Evolutionary conservation across 2,113 vertebrate species (phyloP).

Genomic region (Thunnus thynnus): DNA sequence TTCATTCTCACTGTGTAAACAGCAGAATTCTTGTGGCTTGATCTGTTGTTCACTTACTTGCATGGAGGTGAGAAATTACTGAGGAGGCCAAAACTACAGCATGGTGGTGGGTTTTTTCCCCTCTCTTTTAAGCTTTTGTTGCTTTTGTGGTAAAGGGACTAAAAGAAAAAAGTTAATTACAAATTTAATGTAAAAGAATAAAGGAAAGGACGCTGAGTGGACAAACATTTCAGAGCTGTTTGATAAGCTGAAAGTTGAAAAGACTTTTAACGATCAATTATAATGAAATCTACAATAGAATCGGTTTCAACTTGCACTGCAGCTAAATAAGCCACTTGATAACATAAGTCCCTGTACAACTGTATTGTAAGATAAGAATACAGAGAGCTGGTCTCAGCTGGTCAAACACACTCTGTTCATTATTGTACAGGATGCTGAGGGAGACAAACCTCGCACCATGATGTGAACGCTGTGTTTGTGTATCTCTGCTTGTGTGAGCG

Average conservation of each 20-base stretch:
- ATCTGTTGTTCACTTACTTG: constrained; percentile 58
- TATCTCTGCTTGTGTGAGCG: constrained; percentile 37
- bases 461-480: constrained; percentile 63
- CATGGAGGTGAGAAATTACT: constrained; percentile 54
- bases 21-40: constrained; percentile 48
- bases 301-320: neutral
- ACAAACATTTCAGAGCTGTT: neutral
- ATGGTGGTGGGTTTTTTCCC: neutral
- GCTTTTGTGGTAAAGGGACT: constrained; percentile 3
- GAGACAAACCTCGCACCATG: constrained; percentile 47
- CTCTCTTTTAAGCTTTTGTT: constrained; percentile 18
- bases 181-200: constrained; percentile 31
- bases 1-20: constrained; percentile 71
- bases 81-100: constrained; percentile 1
- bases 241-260: neutral
- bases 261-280: neutral
- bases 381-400: constrained; percentile 20
- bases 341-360: neutral
- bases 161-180: neutral
- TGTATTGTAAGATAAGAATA: constrained; percentile 15
- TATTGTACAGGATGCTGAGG: constrained; percentile 47
- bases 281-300: neutral
- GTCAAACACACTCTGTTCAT: constrained; percentile 52
- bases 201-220: neutral
- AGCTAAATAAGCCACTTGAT: neutral